Conservation (phyloP, 2,113 vertebrate species). For the Aldabrachelys gigantea region DNA sequence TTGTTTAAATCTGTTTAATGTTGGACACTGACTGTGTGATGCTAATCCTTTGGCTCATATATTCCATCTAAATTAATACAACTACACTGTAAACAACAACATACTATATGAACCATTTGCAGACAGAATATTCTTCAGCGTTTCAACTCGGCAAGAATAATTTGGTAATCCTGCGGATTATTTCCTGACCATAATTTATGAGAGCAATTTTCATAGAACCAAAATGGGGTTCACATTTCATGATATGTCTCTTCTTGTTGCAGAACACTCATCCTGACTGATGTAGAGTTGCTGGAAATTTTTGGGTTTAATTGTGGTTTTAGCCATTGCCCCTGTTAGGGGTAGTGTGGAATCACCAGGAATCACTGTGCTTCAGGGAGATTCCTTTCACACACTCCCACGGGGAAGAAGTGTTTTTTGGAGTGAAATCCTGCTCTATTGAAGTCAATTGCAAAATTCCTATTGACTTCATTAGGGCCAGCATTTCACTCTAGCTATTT, state of each 20-base stretch:
- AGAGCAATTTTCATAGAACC: not conserved
- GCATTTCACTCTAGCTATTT: not conserved
- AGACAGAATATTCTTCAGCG: constrained; percentile 60
- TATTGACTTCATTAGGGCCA: not conserved
- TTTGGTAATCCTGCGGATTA: fast-evolving
- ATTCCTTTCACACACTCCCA: fast-evolving
- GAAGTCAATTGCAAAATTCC: not conserved
- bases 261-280: not conserved
- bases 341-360: not conserved
- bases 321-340: not conserved
- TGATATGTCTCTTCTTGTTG: not conserved
- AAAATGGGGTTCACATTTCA: not conserved
- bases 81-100: not conserved
- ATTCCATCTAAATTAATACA: not conserved
- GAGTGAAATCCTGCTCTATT: not conserved
- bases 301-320: not conserved
- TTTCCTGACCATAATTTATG: not conserved
- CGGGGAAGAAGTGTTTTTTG: not conserved
- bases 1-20: no score
- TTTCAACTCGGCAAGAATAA: not conserved
- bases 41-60: not conserved
- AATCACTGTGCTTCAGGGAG: not conserved
- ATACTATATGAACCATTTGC: fast-evolving
- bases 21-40: not conserved
- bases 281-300: not conserved